Percentiles rank a stretch among this genome's conserved stretches.
Conservation (phyloP, 2,888 invertebrate species). For the Notodonta dromedarius region DNA sequence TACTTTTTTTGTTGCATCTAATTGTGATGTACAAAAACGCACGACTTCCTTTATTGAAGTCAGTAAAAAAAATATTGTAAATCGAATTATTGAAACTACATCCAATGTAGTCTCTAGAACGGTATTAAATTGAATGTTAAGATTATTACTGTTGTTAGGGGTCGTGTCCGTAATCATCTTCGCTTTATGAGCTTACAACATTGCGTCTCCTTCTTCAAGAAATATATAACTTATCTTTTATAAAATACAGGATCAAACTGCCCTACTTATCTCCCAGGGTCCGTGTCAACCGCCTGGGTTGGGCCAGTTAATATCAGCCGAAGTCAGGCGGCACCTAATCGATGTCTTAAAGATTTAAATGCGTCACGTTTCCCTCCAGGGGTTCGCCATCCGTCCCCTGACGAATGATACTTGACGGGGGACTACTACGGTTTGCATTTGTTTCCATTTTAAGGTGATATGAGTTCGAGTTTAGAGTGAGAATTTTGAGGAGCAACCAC, state of each 20-base stretch:
- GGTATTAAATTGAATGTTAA: no score
- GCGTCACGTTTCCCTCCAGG: conserved; percentile 54
- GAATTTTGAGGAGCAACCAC: background rate
- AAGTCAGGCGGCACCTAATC: conserved; percentile 45
- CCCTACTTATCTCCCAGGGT: conserved; percentile 19
- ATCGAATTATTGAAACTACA: no score
- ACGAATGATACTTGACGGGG: conserved; percentile 40
- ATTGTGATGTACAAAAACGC: no score
- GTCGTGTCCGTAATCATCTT: no score
- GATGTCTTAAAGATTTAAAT: conserved; percentile 58
- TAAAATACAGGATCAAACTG: conserved; percentile 7
- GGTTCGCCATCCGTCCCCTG: conserved; percentile 41
- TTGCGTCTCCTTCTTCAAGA: no score
- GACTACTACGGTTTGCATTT: conserved; percentile 24
- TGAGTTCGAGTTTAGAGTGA: background rate
- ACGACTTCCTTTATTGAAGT: no score
- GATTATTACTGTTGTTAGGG: no score
- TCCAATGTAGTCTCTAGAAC: no score
- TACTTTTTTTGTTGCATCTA: no score
- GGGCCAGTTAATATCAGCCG: conserved; percentile 10
- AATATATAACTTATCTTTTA: no score
- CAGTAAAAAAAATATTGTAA: no score
- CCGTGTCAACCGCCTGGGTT: background rate
- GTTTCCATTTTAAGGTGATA: background rate
- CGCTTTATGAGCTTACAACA: no score